Percentiles rank a stretch among this genome's conserved stretches.
Evolutionary conservation across 2,113 vertebrate species (phyloP).

Genomic region (Rhinoptilus africanus): DNA sequence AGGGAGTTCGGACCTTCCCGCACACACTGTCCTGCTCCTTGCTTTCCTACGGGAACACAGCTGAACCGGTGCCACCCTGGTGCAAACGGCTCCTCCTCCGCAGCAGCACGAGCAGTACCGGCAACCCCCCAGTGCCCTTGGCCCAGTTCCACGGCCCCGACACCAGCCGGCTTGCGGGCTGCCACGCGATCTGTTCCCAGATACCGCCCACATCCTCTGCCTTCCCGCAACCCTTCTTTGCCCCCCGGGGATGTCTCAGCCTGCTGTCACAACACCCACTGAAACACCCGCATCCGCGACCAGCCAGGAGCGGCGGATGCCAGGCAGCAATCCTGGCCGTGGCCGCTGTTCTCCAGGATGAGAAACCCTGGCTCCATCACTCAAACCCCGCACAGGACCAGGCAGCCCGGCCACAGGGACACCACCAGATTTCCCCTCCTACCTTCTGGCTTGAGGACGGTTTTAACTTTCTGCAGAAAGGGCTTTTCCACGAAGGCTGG

Average conservation of each 20-base stretch:
- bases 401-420: accelerated
- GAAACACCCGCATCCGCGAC: neutral
- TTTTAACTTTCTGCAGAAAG: constrained; percentile 84
- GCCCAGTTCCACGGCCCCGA: neutral
- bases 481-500: constrained; percentile 85
- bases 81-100: accelerated
- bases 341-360: accelerated
- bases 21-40: accelerated
- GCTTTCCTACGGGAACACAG: accelerated
- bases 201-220: neutral
- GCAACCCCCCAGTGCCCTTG: accelerated
- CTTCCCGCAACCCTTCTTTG: neutral
- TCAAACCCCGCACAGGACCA: accelerated
- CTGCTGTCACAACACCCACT: neutral
- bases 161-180: accelerated
- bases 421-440: neutral
- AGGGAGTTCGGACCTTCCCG: neutral
- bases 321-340: accelerated
- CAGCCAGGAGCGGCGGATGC: neutral
- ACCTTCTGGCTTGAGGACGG: constrained; percentile 85
- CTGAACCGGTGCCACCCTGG: neutral
- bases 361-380: accelerated
- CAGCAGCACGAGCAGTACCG: neutral
- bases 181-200: neutral
- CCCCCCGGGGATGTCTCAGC: neutral